These are phyloP conservation scores for Centruroides vittatus DNA, from an alignment of 1,140 invertebrate species.

Conservation along the genomic window DNA sequence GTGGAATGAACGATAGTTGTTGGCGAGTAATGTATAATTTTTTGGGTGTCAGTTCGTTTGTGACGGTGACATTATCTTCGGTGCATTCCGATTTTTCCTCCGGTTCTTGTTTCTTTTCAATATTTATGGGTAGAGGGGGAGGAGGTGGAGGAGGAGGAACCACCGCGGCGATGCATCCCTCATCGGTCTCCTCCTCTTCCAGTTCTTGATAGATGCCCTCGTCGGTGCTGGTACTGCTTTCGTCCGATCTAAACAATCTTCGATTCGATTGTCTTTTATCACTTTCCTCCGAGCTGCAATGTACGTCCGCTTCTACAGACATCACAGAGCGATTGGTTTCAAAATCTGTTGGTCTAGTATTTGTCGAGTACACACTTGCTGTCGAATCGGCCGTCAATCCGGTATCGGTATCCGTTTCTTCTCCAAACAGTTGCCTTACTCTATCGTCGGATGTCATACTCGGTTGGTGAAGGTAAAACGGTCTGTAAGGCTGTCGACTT, in stretches of 20 bases:
- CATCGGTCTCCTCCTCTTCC: constrained; percentile 12
- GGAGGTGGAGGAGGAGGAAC: constrained; percentile 44
- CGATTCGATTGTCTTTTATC: no score
- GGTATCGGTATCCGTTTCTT: constrained; percentile 1
- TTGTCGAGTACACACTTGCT: no score
- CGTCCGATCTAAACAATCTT: constrained; percentile 3
- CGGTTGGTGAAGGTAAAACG: constrained; percentile 69
- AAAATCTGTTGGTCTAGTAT: no score
- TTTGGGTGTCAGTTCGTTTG: no score
- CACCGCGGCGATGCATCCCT: background rate
- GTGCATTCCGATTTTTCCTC: background rate
- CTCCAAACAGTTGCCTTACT: constrained; percentile 56
- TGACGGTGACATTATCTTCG: no score
- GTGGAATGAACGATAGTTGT: constrained; percentile 70
- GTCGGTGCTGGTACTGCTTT: constrained; percentile 19
- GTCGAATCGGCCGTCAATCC: no score
- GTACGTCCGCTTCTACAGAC: no score
- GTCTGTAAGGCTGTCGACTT: background rate
- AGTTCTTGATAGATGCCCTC: constrained; percentile 19
- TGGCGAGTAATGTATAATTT: background rate
- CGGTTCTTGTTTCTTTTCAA: background rate
- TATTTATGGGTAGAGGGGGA: constrained; percentile 35
- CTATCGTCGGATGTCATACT: constrained; percentile 57
- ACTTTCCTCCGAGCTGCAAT: no score
- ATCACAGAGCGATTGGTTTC: no score